A percentile compares a stretch with the other conserved stretches of the same genome.
These are phyloP conservation scores for Metalampra italica DNA, from an alignment of 2,888 invertebrate species.

Conservation along the genomic window DNA sequence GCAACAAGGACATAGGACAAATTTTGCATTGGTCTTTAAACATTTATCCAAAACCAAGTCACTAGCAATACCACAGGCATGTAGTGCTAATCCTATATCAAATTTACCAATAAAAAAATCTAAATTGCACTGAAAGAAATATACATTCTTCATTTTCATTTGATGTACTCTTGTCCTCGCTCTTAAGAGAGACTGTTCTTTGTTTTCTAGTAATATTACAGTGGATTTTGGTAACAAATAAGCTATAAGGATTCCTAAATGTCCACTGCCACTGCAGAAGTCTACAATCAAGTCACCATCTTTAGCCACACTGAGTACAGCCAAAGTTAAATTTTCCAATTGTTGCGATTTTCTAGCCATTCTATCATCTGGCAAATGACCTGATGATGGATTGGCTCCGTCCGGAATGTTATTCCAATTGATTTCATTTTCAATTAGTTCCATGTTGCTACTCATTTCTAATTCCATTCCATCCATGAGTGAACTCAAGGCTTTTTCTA, in stretches of 20 bases:
- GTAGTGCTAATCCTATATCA: constrained; percentile 92
- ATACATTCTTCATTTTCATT: constrained; percentile 85
- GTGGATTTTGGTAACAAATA: constrained; percentile 86
- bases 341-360: constrained; percentile 90
- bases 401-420: constrained; percentile 86
- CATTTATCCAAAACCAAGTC: constrained; percentile 94
- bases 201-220: constrained; percentile 93
- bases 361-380: constrained; percentile 86
- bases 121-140: constrained; percentile 92
- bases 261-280: constrained; percentile 97
- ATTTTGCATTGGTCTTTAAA: constrained; percentile 84
- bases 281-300: constrained; percentile 88
- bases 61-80: constrained; percentile 96
- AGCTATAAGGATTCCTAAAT: constrained; percentile 92
- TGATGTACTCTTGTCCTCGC: constrained; percentile 84
- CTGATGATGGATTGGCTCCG: constrained; percentile 87
- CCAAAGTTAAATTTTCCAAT: constrained; percentile 88
- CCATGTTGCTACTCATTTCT: constrained; percentile 41
- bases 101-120: constrained; percentile 91
- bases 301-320: constrained; percentile 84
- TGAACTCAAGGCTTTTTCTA: constrained; percentile 78
- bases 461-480: constrained; percentile 66
- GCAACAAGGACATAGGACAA: constrained; percentile 96
- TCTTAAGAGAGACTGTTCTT: constrained; percentile 88
- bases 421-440: constrained; percentile 39